Evolutionary conservation across 2,797 vertebrate genomes (phyloP).

Genomic region (Crax fasciolata): DNA sequence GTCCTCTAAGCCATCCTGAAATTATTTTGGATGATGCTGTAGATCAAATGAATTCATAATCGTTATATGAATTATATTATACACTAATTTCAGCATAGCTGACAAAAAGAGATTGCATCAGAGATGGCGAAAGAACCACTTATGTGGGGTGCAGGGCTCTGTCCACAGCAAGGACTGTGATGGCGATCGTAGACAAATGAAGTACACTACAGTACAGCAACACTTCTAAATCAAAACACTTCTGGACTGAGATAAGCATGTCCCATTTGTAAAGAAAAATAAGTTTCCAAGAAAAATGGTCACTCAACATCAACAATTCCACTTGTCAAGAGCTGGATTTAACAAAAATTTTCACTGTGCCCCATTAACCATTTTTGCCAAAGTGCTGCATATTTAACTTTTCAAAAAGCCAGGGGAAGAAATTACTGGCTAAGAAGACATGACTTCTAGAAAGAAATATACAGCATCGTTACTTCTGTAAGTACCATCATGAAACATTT

Average conservation of each 20-base stretch:
- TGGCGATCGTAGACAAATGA: not conserved
- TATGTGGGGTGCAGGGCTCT: not conserved
- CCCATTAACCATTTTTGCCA: not conserved
- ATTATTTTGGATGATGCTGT: not conserved
- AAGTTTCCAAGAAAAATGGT: not conserved
- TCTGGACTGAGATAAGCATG: not conserved
- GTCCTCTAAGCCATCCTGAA: not conserved
- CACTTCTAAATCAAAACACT: not conserved
- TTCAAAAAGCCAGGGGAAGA: not conserved
- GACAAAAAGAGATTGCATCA: not conserved
- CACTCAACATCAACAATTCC: not conserved
- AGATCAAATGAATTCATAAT: not conserved
- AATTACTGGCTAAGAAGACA: not conserved
- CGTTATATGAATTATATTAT: not conserved
- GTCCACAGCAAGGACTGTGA: not conserved
- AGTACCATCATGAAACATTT: constrained; percentile 7
- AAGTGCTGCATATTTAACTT: not conserved
- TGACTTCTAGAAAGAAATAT: not conserved
- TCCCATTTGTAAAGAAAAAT: not conserved
- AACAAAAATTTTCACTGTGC: not conserved
- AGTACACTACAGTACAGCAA: not conserved
- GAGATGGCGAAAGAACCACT: fast-evolving
- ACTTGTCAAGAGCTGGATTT: not conserved
- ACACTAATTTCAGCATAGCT: not conserved
- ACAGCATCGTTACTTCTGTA: not conserved